Evolutionary conservation across 1,140 invertebrate genomes (phyloP).

Genomic region (Procambarus clarkii): DNA sequence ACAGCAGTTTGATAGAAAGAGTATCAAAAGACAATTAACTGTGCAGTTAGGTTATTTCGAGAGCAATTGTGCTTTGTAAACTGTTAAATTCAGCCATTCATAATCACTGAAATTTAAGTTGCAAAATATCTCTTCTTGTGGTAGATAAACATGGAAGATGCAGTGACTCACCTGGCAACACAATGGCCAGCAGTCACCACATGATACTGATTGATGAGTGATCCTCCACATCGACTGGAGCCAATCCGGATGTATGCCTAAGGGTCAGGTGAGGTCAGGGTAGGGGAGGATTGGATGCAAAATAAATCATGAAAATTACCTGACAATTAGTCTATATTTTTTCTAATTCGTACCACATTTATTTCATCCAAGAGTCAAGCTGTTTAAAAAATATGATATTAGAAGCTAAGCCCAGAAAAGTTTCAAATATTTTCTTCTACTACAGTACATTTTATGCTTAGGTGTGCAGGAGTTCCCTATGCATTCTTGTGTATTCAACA

Average conservation of each 20-base stretch:
- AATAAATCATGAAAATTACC: slow-evolving; percentile 14
- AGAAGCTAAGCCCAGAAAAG: not conserved
- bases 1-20: too few species aligned
- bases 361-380: not conserved
- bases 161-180: slow-evolving; percentile 82
- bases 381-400: not conserved
- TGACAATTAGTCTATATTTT: not conserved
- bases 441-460: not conserved
- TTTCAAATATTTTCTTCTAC: not conserved
- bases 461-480: not conserved
- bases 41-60: not conserved
- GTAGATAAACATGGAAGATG: too few species aligned
- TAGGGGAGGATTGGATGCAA: not conserved
- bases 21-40: too few species aligned
- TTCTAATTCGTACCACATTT: not conserved
- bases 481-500: not conserved
- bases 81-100: too few species aligned
- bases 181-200: slow-evolving; percentile 98
- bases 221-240: slow-evolving; percentile 94
- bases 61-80: not conserved
- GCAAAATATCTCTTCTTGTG: too few species aligned
- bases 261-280: slow-evolving; percentile 75
- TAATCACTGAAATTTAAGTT: too few species aligned
- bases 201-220: slow-evolving; percentile 92
- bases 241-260: slow-evolving; percentile 94